These are phyloP conservation scores for Thinocorus orbignyianus DNA, from an alignment of 2,113 vertebrate species.

Conservation along the genomic window DNA sequence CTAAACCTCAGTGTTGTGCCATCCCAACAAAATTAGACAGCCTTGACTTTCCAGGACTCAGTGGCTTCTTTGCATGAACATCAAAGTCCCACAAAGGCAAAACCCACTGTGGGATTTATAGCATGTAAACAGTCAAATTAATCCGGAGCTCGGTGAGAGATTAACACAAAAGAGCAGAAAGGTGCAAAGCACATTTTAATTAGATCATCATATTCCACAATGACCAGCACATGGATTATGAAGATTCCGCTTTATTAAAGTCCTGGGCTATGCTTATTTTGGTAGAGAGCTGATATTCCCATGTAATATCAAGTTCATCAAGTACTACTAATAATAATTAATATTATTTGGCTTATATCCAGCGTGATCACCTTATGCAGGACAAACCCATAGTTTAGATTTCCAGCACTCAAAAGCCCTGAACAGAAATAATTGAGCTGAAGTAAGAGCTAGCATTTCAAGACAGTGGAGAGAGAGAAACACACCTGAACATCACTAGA, in stretches of 20 bases:
- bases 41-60: neutral
- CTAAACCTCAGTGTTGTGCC: neutral
- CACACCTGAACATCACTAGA: neutral
- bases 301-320: neutral
- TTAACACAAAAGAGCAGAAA: conserved; percentile 19
- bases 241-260: conserved; percentile 15
- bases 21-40: conserved; percentile 33
- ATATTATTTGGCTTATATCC: neutral
- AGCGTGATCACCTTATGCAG: neutral
- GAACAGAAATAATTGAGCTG: neutral
- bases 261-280: neutral
- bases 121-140: conserved; percentile 1
- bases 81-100: neutral
- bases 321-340: neutral
- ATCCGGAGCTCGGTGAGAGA: neutral
- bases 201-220: conserved; percentile 41
- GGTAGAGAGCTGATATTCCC: neutral
- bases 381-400: neutral
- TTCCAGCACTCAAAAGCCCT: neutral
- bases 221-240: neutral
- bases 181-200: conserved; percentile 33
- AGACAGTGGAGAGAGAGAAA: neutral
- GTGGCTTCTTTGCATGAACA: neutral
- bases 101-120: neutral
- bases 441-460: neutral